Percentiles rank a stretch among this genome's conserved stretches.
Evolutionary conservation across 2,113 vertebrate species (phyloP).

Genomic region (Antechinus stuartii): DNA sequence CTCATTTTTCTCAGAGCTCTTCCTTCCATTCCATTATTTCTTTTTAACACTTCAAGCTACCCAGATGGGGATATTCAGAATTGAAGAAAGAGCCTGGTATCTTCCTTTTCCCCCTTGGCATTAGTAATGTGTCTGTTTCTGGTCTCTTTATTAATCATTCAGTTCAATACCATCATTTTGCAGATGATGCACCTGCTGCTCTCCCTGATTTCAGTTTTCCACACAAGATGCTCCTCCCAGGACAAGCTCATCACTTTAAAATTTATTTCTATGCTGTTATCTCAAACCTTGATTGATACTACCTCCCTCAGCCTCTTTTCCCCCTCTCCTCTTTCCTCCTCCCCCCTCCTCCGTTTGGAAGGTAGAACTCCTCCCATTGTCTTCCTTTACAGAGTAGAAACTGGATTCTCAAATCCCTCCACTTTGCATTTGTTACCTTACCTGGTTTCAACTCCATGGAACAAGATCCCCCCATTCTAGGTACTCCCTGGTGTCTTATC

Average conservation of each 20-base stretch:
- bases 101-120: constrained; percentile 62
- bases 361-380: not conserved
- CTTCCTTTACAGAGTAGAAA: not conserved
- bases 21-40: constrained; percentile 71
- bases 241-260: not conserved
- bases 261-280: not conserved
- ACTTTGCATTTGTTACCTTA: not conserved
- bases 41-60: constrained; percentile 63
- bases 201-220: not conserved
- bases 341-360: not conserved
- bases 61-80: constrained; percentile 76
- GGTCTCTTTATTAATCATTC: constrained; percentile 4
- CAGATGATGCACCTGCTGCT: not conserved
- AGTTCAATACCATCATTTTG: not conserved
- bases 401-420: not conserved
- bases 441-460: not conserved
- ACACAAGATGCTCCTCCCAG: not conserved
- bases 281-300: not conserved
- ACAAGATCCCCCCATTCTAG: not conserved
- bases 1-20: constrained; percentile 65
- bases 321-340: too few relatives aligned
- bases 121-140: not conserved
- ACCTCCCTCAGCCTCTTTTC: not conserved
- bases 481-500: not conserved
- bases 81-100: constrained; percentile 74